These are phyloP conservation scores for Octonoba sinensis DNA, from an alignment of 2,888 invertebrate species.

Conservation along the genomic window DNA sequence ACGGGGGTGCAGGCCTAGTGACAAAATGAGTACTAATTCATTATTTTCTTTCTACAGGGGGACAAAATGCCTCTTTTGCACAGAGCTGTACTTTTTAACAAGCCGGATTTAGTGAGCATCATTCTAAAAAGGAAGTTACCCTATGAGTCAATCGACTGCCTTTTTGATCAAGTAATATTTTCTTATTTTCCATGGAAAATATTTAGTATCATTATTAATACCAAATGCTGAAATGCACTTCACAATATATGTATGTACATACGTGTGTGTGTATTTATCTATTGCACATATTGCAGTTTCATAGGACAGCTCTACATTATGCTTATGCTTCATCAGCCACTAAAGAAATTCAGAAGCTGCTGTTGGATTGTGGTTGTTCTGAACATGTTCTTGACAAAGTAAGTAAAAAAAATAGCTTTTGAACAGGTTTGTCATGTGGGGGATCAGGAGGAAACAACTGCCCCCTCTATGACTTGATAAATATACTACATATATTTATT, in stretches of 20 bases:
- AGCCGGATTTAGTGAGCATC: slow-evolving; percentile 54
- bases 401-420: neutral
- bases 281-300: slow-evolving; percentile 32
- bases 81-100: slow-evolving; percentile 64
- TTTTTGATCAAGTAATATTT: slow-evolving; percentile 58
- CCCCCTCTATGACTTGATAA: too few species aligned
- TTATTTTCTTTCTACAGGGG: slow-evolving; percentile 49
- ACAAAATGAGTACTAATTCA: too few species aligned
- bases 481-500: too few species aligned
- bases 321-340: slow-evolving; percentile 49
- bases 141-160: slow-evolving; percentile 48
- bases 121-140: slow-evolving; percentile 56
- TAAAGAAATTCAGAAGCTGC: slow-evolving; percentile 38
- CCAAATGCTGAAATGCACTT: too few species aligned
- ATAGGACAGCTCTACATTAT: slow-evolving; percentile 67
- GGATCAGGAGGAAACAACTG: too few species aligned
- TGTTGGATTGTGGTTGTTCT: slow-evolving; percentile 64
- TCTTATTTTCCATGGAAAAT: neutral
- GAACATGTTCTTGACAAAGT: slow-evolving; percentile 67
- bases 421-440: too few species aligned
- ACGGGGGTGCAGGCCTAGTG: too few species aligned
- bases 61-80: slow-evolving; percentile 66
- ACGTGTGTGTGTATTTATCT: neutral
- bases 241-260: too few species aligned
- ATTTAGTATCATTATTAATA: too few species aligned